phyloP scores from a whole-genome alignment of 1,140 invertebrate species.

The Heliconius congener region DNA sequence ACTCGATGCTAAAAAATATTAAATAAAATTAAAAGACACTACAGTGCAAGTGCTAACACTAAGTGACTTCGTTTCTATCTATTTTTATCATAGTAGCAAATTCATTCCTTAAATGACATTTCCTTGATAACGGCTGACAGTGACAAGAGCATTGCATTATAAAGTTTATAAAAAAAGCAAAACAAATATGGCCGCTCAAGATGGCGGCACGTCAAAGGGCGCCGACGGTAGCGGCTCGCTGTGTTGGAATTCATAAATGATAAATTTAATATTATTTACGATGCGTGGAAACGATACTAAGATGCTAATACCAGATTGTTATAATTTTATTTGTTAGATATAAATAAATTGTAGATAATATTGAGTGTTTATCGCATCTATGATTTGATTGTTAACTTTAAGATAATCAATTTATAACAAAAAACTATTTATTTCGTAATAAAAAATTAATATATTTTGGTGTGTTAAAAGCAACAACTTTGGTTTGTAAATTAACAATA shows the following conservation, averaged over 20 bases:
- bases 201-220: slow-evolving; percentile 71
- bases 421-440: not conserved
- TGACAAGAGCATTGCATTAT: slow-evolving; percentile 76
- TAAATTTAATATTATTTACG: slow-evolving; percentile 79
- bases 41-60: not conserved
- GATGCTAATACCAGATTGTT: slow-evolving; percentile 51
- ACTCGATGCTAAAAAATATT: not conserved
- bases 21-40: not conserved
- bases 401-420: not conserved
- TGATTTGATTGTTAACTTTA: slow-evolving; percentile 21
- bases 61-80: slow-evolving; percentile 29
- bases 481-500: not conserved
- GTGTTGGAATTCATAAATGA: slow-evolving; percentile 76
- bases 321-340: slow-evolving; percentile 12
- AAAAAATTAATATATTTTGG: not conserved
- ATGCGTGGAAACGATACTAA: slow-evolving; percentile 52
- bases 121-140: slow-evolving; percentile 63
- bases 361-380: not conserved
- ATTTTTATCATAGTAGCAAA: slow-evolving; percentile 59
- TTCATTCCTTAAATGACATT: slow-evolving; percentile 53
- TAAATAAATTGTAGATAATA: slow-evolving; percentile 4
- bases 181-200: slow-evolving; percentile 72
- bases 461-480: too few relatives aligned
- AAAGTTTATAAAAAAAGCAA: slow-evolving; percentile 61
- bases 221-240: slow-evolving; percentile 71